A percentile compares a stretch with the other conserved stretches of the same genome.
Evolutionary conservation across 2,797 vertebrate genomes (phyloP).

Genomic region (Poecile montanus): DNA sequence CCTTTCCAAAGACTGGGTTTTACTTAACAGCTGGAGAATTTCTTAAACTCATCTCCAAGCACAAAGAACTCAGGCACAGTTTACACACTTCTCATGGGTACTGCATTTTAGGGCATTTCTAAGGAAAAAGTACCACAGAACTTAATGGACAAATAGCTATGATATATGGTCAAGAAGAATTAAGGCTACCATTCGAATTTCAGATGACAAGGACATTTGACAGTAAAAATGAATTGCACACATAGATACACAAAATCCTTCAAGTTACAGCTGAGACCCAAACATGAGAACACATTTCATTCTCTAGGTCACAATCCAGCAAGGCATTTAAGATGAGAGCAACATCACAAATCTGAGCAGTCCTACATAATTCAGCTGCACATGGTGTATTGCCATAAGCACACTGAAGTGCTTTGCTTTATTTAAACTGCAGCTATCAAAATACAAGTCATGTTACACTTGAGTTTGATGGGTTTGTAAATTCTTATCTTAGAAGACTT

Average conservation of each 20-base stretch:
- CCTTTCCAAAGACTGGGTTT: not conserved
- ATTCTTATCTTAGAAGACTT: not conserved
- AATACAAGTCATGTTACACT: not conserved
- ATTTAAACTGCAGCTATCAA: conserved; percentile 27
- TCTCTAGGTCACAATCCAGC: conserved; percentile 7
- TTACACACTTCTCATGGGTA: not conserved
- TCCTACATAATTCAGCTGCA: conserved; percentile 2
- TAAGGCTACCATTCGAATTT: not conserved
- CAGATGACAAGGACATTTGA: not conserved
- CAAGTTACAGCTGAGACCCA: not conserved
- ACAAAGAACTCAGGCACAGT: not conserved
- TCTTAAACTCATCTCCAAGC: not conserved
- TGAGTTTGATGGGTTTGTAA: not conserved
- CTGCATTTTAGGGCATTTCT: not conserved
- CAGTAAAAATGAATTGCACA: not conserved
- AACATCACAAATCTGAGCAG: not conserved
- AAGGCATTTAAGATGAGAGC: not conserved
- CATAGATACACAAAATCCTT: not conserved
- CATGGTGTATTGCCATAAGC: not conserved
- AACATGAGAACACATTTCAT: conserved; percentile 5
- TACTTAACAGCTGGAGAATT: conserved; percentile 2
- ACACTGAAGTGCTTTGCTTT: not conserved
- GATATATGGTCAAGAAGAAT: not conserved
- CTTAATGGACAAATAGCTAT: not conserved
- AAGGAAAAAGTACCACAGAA: not conserved